phyloP scores from a whole-genome alignment of 2,888 invertebrate genomes.

The Prosapia bicincta region DNA sequence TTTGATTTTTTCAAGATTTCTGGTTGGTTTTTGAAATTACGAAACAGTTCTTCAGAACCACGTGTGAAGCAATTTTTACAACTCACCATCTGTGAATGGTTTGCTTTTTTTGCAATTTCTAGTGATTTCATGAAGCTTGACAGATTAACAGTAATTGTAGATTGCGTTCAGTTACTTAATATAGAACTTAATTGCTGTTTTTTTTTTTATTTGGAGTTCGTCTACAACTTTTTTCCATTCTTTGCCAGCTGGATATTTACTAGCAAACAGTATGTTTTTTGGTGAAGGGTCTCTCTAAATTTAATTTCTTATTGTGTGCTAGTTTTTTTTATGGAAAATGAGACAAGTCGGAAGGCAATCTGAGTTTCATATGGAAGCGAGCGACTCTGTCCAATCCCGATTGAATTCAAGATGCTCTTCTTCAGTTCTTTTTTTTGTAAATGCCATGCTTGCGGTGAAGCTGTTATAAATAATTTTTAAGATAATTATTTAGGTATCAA shows the following conservation, averaged over 20 bases:
- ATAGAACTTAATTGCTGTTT: conserved; percentile 36
- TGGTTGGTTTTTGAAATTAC: conserved; percentile 41
- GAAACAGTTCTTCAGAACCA: conserved; percentile 39
- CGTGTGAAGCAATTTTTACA: conserved; percentile 19
- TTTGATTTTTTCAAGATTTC: conserved; percentile 32
- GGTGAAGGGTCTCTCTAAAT: neutral
- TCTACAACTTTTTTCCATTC: conserved; percentile 35
- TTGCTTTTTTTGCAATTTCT: conserved; percentile 35
- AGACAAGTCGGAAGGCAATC: neutral
- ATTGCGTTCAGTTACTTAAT: conserved; percentile 37
- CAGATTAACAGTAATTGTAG: conserved; percentile 29
- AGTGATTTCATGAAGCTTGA: conserved; percentile 36
- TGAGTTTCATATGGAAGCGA: conserved; percentile 5
- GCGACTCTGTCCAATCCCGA: conserved; percentile 1
- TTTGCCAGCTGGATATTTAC: conserved; percentile 38
- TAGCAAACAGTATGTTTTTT: conserved; percentile 20
- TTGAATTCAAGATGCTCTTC: neutral
- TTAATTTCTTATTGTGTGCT: conserved; percentile 9
- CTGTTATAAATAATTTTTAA: neutral
- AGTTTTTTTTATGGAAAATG: conserved; percentile 6
- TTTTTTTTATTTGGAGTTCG: conserved; percentile 33
- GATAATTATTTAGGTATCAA: neutral
- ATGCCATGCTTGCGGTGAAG: neutral
- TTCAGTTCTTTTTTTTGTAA: neutral
- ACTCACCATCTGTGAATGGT: conserved; percentile 27